Evolutionary conservation across 2,113 vertebrate genomes (phyloP), one percentile per base, ranked within the genome.

Genomic region (Lucifuga dentata): DNA sequence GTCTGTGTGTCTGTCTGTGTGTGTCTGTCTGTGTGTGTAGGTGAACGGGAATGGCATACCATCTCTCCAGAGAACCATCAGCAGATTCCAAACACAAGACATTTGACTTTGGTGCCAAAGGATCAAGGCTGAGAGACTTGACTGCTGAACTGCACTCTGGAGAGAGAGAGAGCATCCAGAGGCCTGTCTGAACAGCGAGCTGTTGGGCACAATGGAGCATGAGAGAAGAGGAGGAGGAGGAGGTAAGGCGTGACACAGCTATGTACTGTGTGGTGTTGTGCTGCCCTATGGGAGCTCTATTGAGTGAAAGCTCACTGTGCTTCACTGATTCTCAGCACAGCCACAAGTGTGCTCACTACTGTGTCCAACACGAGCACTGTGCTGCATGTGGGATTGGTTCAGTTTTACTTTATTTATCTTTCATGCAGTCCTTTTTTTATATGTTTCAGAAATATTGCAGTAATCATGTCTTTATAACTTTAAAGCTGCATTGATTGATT

Each of bases 41-140:
- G 76, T 45, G 24, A 41, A 13, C 8, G 20, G 26, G 33, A 67
- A 50, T n/a, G 56, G 35, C 74, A 50, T 48, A n/a, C 43, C 2
- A 16, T 55, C 45, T 74, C 80, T 71, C 78, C 50, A 1, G 78
- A 81, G 81, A 61, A 51, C 50, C 2, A 16, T 23, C 17, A 46
- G 60, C 45, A 2, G 58, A 73, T 74, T 85, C 81, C 55, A 68
- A 75, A 77, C 64, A 41, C 60, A 12, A 75, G 58, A 62, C 71
- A 49, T 80, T 72, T 74, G 78, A 86, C 80, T 80, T 52, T 2
- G 45, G 74, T 85, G 81, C 84, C 79, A 53, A 72, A 80, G 69
- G 72, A 80, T 46, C 61, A 43, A 48, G 13, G 11, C 52, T 75
- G 16, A 57, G 64, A 80, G 72, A 65, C 65, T 79, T 79, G 84